phyloP scores from a whole-genome alignment of 2,797 vertebrate species.

The Macroramphosus scolopax region DNA sequence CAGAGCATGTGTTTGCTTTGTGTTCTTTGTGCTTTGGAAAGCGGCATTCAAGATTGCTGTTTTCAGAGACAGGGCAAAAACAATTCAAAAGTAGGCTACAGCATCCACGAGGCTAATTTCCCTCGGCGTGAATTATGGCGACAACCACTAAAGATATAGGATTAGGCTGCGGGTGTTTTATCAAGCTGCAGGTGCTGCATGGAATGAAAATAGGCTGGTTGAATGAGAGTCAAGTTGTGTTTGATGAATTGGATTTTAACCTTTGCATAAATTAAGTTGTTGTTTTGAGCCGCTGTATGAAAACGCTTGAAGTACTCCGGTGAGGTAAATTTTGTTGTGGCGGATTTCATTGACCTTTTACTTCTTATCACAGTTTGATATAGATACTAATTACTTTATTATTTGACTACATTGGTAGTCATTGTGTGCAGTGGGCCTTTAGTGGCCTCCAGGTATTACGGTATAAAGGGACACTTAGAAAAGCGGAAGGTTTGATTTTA shows the following conservation, averaged over 20 bases:
- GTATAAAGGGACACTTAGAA: no score
- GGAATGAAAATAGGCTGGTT: conserved; percentile 54
- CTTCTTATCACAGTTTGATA: no score
- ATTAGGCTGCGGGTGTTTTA: conserved; percentile 53
- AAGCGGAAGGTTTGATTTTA: no score
- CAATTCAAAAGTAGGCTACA: conserved; percentile 51
- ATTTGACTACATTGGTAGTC: no score
- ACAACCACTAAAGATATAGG: conserved; percentile 55
- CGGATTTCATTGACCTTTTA: no score
- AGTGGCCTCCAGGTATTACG: no score
- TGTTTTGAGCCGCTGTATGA: no score
- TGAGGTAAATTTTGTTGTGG: no score
- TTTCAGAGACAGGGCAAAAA: conserved; percentile 42
- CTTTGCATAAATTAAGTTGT: conserved; percentile 36
- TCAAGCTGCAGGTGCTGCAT: conserved; percentile 41
- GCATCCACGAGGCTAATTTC: conserved; percentile 42
- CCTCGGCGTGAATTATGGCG: conserved; percentile 54
- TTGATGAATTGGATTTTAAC: conserved; percentile 54
- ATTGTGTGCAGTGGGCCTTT: no score
- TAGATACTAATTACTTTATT: no score
- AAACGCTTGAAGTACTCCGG: no score
- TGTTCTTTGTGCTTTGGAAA: conserved; percentile 34
- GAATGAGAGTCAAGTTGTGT: conserved; percentile 43
- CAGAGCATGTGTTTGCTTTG: conserved; percentile 61
- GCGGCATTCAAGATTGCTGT: conserved; percentile 41